Evolutionary conservation across 2,888 invertebrate genomes (phyloP), one percentile per base, ranked within the genome.

Genomic region (Latrodectus elegans): DNA sequence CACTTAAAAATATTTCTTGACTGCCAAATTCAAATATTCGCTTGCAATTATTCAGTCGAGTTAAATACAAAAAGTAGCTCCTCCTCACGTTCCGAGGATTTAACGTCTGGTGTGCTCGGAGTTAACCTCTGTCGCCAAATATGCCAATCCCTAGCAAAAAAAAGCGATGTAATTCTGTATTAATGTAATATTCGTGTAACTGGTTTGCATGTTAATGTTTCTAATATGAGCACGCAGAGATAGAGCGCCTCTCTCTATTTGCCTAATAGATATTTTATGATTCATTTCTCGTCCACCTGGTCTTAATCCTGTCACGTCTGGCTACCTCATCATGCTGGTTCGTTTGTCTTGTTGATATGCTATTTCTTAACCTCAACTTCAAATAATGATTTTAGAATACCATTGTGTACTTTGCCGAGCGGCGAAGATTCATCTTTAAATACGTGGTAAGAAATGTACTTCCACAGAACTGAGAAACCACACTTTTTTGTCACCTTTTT

Each of bases 231-330:
- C 73, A 81, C 73, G 73, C 80, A 49, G 72, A 52, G 64, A 10
- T 64, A 70, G 78, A 15, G 70, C 70, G 78, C 49, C 12, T 60
- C 71, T 53, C 10, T n/a, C n/a, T 81, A 78, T 84, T 77, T 77
- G 84, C 72, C 71, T 55, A 77, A 77, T 78, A 73, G 72, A 78
- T 73, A 78, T 78, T 84, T 84, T 67, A 72, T 70, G 65, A 84
- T 84, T 84, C 84, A 67, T 73, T 78, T 76, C 72, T 65, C 84
- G 77, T 84, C 11, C 78, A 78, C 78, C 67, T 81, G 73, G 67
- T 15, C 38, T 71, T 81, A 74, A 38, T 70, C 67, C 73, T 84
- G 78, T 84, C 84, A 84, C 68, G 84, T 52, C 64, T 76, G 64
- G 77, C 52, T 68, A 60, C 22, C 68, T 52, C 67, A 67, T 65